phyloP scores from a whole-genome alignment of 1,140 invertebrate species.

The Harpegnathos saltator region DNA sequence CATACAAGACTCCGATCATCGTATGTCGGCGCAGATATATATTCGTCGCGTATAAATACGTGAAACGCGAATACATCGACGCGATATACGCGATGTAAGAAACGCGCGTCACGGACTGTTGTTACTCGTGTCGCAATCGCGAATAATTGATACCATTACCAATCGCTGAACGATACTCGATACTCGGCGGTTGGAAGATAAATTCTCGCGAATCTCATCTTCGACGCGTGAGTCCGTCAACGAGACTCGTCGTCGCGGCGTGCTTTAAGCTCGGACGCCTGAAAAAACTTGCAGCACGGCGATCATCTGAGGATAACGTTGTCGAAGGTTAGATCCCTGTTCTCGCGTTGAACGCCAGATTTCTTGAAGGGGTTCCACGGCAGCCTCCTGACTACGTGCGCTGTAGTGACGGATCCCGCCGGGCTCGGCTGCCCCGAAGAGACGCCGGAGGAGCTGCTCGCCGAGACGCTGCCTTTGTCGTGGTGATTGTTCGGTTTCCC shows the following conservation, averaged over 20 bases:
- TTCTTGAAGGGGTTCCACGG: slow-evolving; percentile 90
- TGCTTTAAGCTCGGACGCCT: neutral
- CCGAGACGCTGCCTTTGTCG: slow-evolving; percentile 87
- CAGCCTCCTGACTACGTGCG: slow-evolving; percentile 86
- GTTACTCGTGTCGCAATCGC: neutral
- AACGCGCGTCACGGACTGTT: neutral
- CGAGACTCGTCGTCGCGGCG: neutral
- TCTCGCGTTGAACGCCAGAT: slow-evolving; percentile 86
- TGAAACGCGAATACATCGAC: neutral
- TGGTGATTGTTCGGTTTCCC: slow-evolving; percentile 80
- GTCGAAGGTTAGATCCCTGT: slow-evolving; percentile 87
- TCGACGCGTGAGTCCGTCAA: neutral
- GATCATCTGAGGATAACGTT: slow-evolving; percentile 88
- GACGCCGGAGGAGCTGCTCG: slow-evolving; percentile 88
- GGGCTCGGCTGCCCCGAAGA: slow-evolving; percentile 89
- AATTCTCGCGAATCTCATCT: slow-evolving; percentile 2
- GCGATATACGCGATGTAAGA: neutral
- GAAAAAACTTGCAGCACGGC: neutral
- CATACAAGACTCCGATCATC: neutral
- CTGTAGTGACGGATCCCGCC: slow-evolving; percentile 87
- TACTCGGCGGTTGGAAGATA: neutral
- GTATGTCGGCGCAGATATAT: neutral
- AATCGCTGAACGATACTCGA: slow-evolving; percentile 13
- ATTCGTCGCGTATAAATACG: neutral
- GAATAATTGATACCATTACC: too few species aligned